Conservation (phyloP, 2,888 invertebrate species). For the Eulithis prunata region DNA sequence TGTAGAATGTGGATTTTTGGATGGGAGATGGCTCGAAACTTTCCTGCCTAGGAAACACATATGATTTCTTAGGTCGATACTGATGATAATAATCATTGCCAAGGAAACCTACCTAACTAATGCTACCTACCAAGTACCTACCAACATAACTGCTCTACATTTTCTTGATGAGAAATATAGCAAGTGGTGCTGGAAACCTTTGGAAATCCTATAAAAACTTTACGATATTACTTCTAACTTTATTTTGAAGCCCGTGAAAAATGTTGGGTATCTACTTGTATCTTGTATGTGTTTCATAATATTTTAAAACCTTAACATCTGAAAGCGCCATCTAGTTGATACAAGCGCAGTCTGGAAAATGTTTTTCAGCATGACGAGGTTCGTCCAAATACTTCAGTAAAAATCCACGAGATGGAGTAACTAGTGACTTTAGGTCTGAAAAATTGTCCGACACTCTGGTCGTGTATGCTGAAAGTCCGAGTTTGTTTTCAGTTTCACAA, state of each 20-base stretch:
- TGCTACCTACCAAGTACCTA: too few species aligned
- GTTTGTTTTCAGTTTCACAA: constrained; percentile 12
- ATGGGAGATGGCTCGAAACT: too few species aligned
- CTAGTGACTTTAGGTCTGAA: not conserved
- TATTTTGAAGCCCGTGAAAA: not conserved
- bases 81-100: too few species aligned
- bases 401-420: constrained; percentile 56
- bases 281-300: not conserved
- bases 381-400: constrained; percentile 35
- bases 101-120: too few species aligned
- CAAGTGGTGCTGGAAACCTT: not conserved
- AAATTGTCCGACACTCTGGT: not conserved
- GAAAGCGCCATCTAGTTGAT: constrained; percentile 36
- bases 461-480: not conserved
- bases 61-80: too few species aligned
- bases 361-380: constrained; percentile 19
- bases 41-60: too few species aligned
- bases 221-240: constrained; percentile 5
- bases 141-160: too few species aligned
- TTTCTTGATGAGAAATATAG: not conserved
- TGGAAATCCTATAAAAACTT: constrained; percentile 4
- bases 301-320: not conserved
- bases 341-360: constrained; percentile 26
- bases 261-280: not conserved
- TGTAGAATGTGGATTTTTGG: too few species aligned